Conservation (phyloP, 2,797 vertebrate genomes). For the Leptatherina wallacei region DNA sequence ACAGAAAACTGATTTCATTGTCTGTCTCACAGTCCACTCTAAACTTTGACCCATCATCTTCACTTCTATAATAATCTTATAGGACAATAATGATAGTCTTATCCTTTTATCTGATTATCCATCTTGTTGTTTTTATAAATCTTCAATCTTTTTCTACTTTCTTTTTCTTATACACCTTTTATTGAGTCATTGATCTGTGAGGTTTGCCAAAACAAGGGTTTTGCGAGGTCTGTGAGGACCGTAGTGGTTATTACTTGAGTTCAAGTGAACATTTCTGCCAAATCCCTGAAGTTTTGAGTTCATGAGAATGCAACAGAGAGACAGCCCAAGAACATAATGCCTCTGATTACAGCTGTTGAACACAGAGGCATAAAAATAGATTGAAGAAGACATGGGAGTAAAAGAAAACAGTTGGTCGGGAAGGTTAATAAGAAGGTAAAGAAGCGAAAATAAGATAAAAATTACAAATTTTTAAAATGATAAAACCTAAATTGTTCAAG, state of each 20-base stretch:
- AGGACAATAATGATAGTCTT: no score
- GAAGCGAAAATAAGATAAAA: not conserved
- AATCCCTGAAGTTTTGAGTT: not conserved
- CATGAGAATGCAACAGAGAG: not conserved
- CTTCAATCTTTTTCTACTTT: not conserved
- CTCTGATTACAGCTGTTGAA: not conserved
- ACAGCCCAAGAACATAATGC: not conserved
- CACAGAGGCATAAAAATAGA: not conserved
- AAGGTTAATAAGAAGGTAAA: not conserved
- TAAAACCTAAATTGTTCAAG: not conserved
- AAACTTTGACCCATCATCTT: not conserved
- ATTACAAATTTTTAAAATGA: not conserved
- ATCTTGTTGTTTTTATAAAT: not conserved
- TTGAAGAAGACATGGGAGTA: not conserved
- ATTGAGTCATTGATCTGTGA: no score
- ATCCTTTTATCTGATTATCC: slow-evolving; percentile 11
- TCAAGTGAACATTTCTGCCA: not conserved
- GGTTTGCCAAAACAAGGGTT: not conserved
- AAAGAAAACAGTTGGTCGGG: not conserved
- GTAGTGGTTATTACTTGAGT: not conserved
- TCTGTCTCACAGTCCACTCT: slow-evolving; percentile 12
- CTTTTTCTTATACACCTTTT: no score
- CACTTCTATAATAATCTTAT: slow-evolving; percentile 9
- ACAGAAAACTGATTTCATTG: slow-evolving; percentile 24
- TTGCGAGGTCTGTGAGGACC: not conserved